A percentile compares a stretch with the other conserved stretches of the same genome.
These are phyloP conservation scores for Harlomillsia oculata DNA, from an alignment of 1,140 invertebrate species.

Conservation along the genomic window DNA sequence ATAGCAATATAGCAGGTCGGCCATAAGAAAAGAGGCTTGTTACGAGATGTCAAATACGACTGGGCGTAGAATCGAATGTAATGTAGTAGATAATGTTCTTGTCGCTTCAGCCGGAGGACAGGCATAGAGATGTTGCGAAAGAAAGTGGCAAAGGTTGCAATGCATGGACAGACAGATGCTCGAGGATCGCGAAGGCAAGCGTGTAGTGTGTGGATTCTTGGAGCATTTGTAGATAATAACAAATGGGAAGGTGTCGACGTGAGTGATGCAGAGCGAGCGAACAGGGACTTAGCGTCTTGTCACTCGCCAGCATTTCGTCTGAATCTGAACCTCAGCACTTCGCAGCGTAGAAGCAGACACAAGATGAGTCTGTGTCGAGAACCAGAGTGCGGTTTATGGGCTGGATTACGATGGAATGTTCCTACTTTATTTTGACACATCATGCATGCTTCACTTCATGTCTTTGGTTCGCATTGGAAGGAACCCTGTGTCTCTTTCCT, in stretches of 20 bases:
- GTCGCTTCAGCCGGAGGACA: too few species aligned
- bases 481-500: too few species aligned
- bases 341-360: not conserved
- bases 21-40: not conserved
- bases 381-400: constrained; percentile 15
- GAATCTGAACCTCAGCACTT: constrained; percentile 8
- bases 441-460: constrained; percentile 15
- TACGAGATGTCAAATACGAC: constrained; percentile 14
- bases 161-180: not conserved
- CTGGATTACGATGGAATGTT: constrained; percentile 15
- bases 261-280: constrained; percentile 11
- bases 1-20: not conserved
- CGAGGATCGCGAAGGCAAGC: too few species aligned
- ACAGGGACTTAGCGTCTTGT: constrained; percentile 15
- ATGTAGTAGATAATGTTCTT: too few species aligned
- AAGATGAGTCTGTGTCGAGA: constrained; percentile 5
- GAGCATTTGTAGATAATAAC: constrained; percentile 18
- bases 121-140: too few species aligned
- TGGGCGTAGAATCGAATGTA: too few species aligned
- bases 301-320: constrained; percentile 13
- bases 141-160: constrained; percentile 5
- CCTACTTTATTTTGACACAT: constrained; percentile 20
- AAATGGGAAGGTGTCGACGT: constrained; percentile 24
- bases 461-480: too few species aligned
- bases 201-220: constrained; percentile 3